phyloP scores from a whole-genome alignment of 2,888 invertebrate genomes.

The Tolmerus cingulatus region DNA sequence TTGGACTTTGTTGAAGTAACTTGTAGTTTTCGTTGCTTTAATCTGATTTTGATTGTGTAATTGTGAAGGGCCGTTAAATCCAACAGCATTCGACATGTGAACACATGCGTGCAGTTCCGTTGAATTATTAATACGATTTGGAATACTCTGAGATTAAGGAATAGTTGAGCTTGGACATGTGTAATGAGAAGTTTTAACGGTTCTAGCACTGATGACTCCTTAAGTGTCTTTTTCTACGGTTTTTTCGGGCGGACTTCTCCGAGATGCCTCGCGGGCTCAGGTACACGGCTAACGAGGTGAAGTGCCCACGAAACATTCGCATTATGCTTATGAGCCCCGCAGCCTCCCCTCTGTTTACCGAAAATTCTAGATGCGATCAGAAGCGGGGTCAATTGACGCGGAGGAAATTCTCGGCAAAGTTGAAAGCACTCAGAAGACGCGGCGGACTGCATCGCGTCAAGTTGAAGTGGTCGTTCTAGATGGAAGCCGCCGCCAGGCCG shows the following conservation, averaged over 20 bases:
- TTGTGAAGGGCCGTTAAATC: too few relatives aligned
- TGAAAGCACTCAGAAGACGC: neutral
- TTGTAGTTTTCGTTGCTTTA: too few relatives aligned
- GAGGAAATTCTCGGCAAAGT: neutral
- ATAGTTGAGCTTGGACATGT: neutral
- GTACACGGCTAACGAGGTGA: neutral
- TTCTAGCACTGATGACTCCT: neutral
- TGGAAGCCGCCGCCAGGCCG: neutral
- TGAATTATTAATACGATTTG: neutral
- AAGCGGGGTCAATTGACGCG: constrained; percentile 7
- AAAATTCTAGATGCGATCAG: neutral
- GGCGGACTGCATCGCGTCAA: neutral
- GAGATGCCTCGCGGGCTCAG: neutral
- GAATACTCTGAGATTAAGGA: neutral
- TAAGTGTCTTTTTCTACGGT: neutral
- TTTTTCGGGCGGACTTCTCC: neutral
- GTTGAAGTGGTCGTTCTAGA: neutral
- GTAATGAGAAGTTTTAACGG: neutral
- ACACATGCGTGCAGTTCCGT: neutral
- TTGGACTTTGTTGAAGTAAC: too few relatives aligned
- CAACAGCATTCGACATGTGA: too few relatives aligned
- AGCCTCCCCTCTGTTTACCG: neutral
- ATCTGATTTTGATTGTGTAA: too few relatives aligned
- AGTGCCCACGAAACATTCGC: neutral
- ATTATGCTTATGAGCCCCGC: neutral